Evolutionary conservation across 2,113 vertebrate species (phyloP).

Genomic region (Notiomystis cincta): DNA sequence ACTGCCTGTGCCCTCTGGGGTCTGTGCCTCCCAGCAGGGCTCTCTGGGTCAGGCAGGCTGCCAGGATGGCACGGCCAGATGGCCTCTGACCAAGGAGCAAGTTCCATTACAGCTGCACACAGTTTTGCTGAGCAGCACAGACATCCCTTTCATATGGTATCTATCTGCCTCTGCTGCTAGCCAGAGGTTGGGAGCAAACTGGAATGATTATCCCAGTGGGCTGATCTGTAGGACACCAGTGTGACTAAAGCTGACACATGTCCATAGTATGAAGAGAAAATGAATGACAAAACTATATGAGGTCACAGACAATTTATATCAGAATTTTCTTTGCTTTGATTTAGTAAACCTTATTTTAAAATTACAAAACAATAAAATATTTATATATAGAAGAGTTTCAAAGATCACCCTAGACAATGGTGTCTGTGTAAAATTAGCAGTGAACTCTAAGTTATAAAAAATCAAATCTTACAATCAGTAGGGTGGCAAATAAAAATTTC

Average conservation of each 20-base stretch:
- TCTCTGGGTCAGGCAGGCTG: neutral
- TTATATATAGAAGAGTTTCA: neutral
- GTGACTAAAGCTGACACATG: neutral
- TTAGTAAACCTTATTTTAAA: neutral
- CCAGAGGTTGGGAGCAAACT: slow-evolving; percentile 15
- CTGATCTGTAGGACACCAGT: neutral
- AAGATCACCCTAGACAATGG: neutral
- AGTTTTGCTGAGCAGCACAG: neutral
- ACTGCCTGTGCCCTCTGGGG: neutral
- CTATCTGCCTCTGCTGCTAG: neutral
- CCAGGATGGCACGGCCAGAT: neutral
- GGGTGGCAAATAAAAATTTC: neutral
- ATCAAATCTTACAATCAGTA: neutral
- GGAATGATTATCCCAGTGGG: neutral
- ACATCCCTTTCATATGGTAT: neutral
- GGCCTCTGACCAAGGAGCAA: neutral
- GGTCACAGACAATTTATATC: neutral
- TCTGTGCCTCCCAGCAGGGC: neutral
- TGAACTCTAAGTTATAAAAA: neutral
- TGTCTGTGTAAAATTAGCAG: neutral
- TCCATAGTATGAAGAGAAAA: neutral
- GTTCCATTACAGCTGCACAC: neutral
- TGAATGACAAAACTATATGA: neutral
- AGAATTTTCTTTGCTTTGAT: neutral
- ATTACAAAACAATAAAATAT: no score